Evolutionary conservation across 2,888 invertebrate genomes (phyloP), one percentile per base, ranked within the genome.

Genomic region (Lasioglossum leucozonium): DNA sequence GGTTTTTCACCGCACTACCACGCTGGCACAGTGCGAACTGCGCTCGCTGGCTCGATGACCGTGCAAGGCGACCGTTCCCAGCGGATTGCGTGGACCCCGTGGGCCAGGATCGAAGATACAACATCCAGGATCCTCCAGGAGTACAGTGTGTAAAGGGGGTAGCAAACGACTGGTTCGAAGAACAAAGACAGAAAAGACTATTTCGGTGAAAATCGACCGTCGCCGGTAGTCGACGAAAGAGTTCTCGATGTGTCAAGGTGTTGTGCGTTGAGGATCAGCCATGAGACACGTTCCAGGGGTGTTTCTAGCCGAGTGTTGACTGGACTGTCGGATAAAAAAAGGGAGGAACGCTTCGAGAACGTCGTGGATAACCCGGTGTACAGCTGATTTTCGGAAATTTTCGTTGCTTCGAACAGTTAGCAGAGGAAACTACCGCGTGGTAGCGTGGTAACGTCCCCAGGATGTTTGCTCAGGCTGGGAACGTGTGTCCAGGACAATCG

Each of bases 401-500:
- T 2, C 16, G 76, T 75, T 42, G 42, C 11, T 47, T 13, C 18
- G 62, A 34, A n/a, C 62, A 42, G n/a, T 47, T 26, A 4, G 30
- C 10, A 4, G 51, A 22, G 18, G 6, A 22, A 22, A 55, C 26
- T 13, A 18, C 37, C 74, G 79, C 87, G 69, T n/a, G 69, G 75
- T 62, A 73, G 65, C 42, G 71, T 65, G 76, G 67, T 69, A 71
- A 67, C 47, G 58, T 72, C 47, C n/a, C 8, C 85, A 86, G 85
- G 37, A 89, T 89, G 88, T 34, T 72, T 55, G 72, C 69, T 40
- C 62, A 30, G 11, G 69, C 75, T 71, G 85, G 42, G 22, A 44
- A 85, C 87, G 81, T 84, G 87, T 81, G 89, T 82, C 51, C 40
- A n/a, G 80, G 30, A 77, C 79, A 72, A 62, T 86, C 84, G 30